Evolutionary conservation across 2,113 vertebrate genomes (phyloP).

Genomic region (Apaloderma vittatum): DNA sequence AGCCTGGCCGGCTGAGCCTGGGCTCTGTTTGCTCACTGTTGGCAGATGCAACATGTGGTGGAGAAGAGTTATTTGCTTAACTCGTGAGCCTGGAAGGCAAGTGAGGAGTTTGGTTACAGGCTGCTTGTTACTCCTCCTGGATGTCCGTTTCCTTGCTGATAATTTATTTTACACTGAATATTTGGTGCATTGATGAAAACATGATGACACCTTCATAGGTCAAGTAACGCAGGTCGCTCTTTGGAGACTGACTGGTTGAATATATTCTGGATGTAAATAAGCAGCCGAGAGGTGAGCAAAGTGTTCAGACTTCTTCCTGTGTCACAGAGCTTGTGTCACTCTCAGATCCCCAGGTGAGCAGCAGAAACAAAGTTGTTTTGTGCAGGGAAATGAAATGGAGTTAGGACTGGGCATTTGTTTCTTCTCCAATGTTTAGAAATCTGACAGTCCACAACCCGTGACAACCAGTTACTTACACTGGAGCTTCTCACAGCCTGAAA

Average conservation of each 20-base stretch:
- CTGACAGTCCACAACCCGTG: background rate
- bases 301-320: background rate
- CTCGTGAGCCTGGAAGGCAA: background rate
- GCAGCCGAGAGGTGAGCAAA: background rate
- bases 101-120: background rate
- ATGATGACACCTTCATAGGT: background rate
- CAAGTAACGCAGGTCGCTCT: background rate
- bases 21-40: background rate
- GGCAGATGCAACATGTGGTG: background rate
- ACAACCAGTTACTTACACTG: background rate
- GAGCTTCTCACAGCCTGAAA: background rate
- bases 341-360: background rate
- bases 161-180: background rate
- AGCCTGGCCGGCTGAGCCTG: background rate
- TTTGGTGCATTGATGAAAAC: background rate
- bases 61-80: background rate
- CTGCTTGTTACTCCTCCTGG: background rate
- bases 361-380: background rate
- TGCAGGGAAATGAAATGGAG: background rate
- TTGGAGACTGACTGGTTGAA: background rate
- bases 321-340: background rate
- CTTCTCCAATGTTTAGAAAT: background rate
- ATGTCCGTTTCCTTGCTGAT: background rate
- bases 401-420: background rate
- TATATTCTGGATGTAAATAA: background rate